Conservation (phyloP, 1,140 invertebrate genomes). For the Trichonephila clavata region DNA sequence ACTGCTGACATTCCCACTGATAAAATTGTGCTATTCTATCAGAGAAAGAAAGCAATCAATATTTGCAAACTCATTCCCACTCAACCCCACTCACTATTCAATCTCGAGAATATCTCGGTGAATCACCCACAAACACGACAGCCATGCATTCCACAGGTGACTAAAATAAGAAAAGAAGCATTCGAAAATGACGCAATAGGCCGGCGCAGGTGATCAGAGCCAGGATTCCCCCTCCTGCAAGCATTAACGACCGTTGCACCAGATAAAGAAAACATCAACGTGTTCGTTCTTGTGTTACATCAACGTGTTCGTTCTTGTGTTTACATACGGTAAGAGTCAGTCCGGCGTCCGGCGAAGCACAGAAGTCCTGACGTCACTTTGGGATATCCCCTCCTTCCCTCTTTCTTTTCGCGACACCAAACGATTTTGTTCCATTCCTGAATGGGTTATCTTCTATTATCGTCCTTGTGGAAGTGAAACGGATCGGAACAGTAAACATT, state of each 20-base stretch:
- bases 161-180: neutral
- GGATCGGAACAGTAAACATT: neutral
- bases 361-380: neutral
- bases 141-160: neutral
- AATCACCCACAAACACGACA: neutral
- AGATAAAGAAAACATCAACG: neutral
- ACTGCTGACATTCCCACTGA: too few species aligned
- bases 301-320: too few species aligned
- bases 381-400: neutral
- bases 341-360: neutral
- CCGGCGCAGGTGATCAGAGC: neutral
- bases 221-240: neutral
- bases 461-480: neutral
- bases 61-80: too few species aligned
- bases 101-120: neutral
- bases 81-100: too few species aligned
- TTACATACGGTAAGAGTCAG: neutral
- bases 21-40: too few species aligned
- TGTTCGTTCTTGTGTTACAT: too few species aligned
- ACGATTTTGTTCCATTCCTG: neutral
- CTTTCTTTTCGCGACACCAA: neutral
- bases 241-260: slow-evolving; percentile 4
- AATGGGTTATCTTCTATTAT: neutral
- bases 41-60: too few species aligned
- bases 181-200: neutral